phyloP scores from a whole-genome alignment of 2,888 invertebrate species.

The Leptogaster cylindrica region DNA sequence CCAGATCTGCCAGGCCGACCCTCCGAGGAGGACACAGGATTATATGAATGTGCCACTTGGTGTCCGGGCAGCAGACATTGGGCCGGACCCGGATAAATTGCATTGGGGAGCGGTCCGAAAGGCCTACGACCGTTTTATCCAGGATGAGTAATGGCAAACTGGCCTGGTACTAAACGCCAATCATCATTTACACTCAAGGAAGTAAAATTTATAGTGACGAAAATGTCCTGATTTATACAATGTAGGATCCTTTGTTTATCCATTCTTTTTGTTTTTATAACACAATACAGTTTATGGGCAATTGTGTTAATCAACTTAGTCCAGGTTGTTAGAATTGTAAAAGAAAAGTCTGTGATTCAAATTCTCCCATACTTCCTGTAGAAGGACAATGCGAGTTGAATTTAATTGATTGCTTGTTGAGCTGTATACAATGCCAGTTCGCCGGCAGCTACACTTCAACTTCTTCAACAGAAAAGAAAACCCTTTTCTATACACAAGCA shows the following conservation, averaged over 20 bases:
- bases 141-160: slow-evolving; percentile 23
- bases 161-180: slow-evolving; percentile 29
- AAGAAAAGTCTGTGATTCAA: not conserved
- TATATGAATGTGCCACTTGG: not conserved
- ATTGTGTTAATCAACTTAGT: slow-evolving; percentile 14
- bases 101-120: not conserved
- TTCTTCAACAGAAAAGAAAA: not conserved
- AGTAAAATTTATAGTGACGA: slow-evolving; percentile 33
- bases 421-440: not conserved
- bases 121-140: slow-evolving; percentile 23
- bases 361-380: not conserved
- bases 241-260: slow-evolving; percentile 1
- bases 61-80: slow-evolving; percentile 20
- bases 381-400: not conserved
- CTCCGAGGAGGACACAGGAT: slow-evolving; percentile 7
- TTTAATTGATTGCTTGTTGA: slow-evolving; percentile 19
- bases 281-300: not conserved
- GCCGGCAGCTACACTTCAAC: slow-evolving; percentile 8
- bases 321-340: slow-evolving; percentile 9
- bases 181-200: slow-evolving; percentile 32
- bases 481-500: not conserved
- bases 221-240: slow-evolving; percentile 9
- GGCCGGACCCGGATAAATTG: slow-evolving; percentile 17
- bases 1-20: not conserved
- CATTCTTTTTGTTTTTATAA: not conserved